Evolutionary conservation across 2,888 invertebrate species (phyloP).

Genomic region (Pristionchus fissidentatus): DNA sequence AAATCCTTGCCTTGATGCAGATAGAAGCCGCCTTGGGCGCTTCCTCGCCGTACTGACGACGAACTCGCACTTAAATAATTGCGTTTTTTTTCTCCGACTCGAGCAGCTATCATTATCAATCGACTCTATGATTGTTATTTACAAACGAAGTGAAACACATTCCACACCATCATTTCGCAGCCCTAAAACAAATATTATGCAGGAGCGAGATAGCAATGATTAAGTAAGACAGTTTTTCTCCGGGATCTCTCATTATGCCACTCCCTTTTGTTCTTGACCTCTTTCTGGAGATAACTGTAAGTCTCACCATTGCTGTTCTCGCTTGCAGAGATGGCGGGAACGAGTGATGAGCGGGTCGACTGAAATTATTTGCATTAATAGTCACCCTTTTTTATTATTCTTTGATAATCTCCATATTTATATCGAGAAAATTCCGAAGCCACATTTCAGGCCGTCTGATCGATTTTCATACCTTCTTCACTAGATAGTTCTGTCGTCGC

Average conservation of each 20-base stretch:
- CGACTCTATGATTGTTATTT: too few relatives aligned
- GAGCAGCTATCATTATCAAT: too few relatives aligned
- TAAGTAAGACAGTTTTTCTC: too few relatives aligned
- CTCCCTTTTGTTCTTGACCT: not conserved
- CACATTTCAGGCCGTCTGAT: too few relatives aligned
- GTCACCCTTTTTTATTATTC: too few relatives aligned
- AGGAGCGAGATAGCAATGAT: too few relatives aligned
- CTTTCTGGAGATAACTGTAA: not conserved
- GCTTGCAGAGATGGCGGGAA: not conserved
- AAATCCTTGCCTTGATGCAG: slow-evolving; percentile 48
- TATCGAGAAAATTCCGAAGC: too few relatives aligned
- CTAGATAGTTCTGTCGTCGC: slow-evolving; percentile 15
- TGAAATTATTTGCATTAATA: not conserved
- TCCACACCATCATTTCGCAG: too few relatives aligned
- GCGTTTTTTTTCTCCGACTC: not conserved
- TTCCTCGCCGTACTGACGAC: slow-evolving; percentile 21
- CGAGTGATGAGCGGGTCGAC: slow-evolving; percentile 23
- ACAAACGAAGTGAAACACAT: too few relatives aligned
- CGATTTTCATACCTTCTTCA: not conserved
- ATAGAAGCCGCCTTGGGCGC: not conserved
- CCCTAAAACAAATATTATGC: too few relatives aligned
- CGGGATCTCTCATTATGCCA: not conserved
- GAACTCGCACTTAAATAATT: slow-evolving; percentile 12
- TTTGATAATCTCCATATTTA: too few relatives aligned
- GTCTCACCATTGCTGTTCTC: slow-evolving; percentile 35